phyloP scores from a whole-genome alignment of 2,888 invertebrate genomes.

The Epiperipatus broadwayi region DNA sequence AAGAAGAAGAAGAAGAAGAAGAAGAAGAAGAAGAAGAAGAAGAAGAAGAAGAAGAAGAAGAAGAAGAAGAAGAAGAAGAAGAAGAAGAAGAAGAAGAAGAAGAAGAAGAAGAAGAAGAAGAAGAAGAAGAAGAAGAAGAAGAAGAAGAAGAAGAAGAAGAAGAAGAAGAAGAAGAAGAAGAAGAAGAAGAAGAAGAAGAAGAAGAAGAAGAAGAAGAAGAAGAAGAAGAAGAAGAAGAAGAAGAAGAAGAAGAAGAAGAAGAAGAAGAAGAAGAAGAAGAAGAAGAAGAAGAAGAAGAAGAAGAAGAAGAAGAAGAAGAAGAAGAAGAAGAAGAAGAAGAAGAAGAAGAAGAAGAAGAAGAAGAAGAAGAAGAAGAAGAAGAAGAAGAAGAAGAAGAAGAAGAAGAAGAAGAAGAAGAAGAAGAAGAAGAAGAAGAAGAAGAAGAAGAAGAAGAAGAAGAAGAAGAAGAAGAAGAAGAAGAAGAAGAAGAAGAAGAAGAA shows the following conservation, averaged over 20 bases:
- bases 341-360: conserved; percentile 12
- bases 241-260: conserved; percentile 13
- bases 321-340: conserved; percentile 13
- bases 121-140: neutral
- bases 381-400: conserved; percentile 12
- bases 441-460: conserved; percentile 1
- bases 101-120: conserved; percentile 8
- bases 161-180: conserved; percentile 13
- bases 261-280: conserved; percentile 13
- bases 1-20: conserved; percentile 13
- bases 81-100: conserved; percentile 12
- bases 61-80: conserved; percentile 13
- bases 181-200: conserved; percentile 13
- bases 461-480: conserved; percentile 4
- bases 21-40: conserved; percentile 13
- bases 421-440: conserved; percentile 4
- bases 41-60: conserved; percentile 13
- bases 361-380: conserved; percentile 13
- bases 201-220: conserved; percentile 13
- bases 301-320: conserved; percentile 13
- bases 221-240: conserved; percentile 13
- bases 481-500: conserved; percentile 4
- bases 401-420: conserved; percentile 13
- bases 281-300: conserved; percentile 13
- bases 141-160: conserved; percentile 13